Base-by-base conservation (phyloP, 92 coral and sea anemone genomes). In the Phenganax stokvisi region DNA sequence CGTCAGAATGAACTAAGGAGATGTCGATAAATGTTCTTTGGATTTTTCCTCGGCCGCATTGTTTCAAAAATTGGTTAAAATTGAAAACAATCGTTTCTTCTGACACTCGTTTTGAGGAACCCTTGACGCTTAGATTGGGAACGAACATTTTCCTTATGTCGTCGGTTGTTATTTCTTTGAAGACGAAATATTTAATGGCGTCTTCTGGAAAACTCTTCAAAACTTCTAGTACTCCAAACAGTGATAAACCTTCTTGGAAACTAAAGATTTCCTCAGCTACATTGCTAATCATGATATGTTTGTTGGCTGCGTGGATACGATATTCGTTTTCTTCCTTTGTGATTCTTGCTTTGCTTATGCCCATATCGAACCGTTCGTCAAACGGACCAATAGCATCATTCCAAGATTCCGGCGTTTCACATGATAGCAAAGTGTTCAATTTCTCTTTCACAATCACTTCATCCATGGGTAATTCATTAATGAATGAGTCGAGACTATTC, bases 331-430 rank as follows among this genome's bases (percentile, higher is more conserved):
- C 85, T 15, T 72, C 28, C 9, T 80, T 37, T 47, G 85, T 74
- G 67, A 72, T 80, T 10, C 6, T 60, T 60, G 88, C 85, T 31
- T 85, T 85, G 51, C 61, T 85, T 6, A 85, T 80, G 17, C 85
- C 88, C 85, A 85, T 85, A 75, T 85, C 85, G 52, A 85, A 85
- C 16, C 85, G 81, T 74, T 85, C 85, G 5, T 85, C 85, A 74
- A 85, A 85, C 16, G 64, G 62, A 13, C 51, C 0, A 2, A 85
- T 62, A 52, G 85, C 81, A 51, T 85, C 85, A 63, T 73, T 66
- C 88, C 88, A 85, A 0, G 54, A 31, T 16, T 51, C 61, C 0
- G 75, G 67, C 29, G 56, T 70, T 72, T 80, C 71, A 61, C 88
- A 85, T 15, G 68, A 60, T 17, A 59, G 27, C 54, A 85, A 55